Conservation (phyloP, 1,140 invertebrate species). For the Camponotus vicinus region DNA sequence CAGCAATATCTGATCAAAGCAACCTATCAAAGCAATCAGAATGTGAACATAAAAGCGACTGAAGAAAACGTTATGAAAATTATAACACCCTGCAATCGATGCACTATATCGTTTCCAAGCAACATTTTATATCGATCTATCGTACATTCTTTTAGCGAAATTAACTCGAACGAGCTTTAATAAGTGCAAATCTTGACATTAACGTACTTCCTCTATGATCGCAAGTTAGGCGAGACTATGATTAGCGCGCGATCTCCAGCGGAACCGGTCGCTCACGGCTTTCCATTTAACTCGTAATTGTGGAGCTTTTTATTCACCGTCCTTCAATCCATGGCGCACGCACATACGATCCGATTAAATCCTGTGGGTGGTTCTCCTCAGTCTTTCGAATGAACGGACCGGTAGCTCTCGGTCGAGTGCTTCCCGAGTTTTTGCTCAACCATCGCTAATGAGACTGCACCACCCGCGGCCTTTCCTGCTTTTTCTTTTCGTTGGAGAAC, state of each 20-base stretch:
- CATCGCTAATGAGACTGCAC: slow-evolving; percentile 60
- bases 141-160: background rate
- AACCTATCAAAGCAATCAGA: background rate
- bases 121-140: background rate
- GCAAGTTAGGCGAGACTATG: slow-evolving; percentile 7
- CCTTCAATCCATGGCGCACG: slow-evolving; percentile 28
- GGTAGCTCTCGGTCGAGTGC: slow-evolving; percentile 48
- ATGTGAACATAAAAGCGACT: background rate
- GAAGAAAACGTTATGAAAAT: background rate
- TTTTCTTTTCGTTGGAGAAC: slow-evolving; percentile 1
- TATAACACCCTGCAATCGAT: background rate
- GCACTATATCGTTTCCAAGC: background rate
- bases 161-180: slow-evolving; percentile 1
- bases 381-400: slow-evolving; percentile 47
- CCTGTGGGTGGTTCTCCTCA: background rate
- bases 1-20: slow-evolving; percentile 15
- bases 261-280: slow-evolving; percentile 27
- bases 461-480: slow-evolving; percentile 40
- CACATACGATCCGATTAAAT: slow-evolving; percentile 60
- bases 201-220: slow-evolving; percentile 9
- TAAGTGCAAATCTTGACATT: background rate
- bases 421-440: slow-evolving; percentile 38
- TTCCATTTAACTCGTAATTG: slow-evolving; percentile 52
- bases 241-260: slow-evolving; percentile 16
- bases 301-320: slow-evolving; percentile 30